Evolutionary conservation across 2,888 invertebrate genomes (phyloP).

Genomic region (Thera obeliscata): DNA sequence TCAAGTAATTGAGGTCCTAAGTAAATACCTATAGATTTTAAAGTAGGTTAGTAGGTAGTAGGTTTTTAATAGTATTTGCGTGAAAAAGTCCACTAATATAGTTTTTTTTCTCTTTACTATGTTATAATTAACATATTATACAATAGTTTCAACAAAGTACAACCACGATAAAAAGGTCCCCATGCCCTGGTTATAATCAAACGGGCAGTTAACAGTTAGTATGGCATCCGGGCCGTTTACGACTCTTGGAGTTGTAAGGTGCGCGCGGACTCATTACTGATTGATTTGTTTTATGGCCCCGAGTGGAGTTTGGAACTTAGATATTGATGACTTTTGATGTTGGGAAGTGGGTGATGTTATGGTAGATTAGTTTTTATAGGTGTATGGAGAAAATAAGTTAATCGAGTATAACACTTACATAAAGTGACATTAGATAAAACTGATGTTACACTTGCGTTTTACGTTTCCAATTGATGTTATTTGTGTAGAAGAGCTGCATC

Average conservation of each 20-base stretch:
- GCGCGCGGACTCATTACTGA: conserved; percentile 50
- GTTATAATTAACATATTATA: background rate
- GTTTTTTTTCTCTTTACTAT: background rate
- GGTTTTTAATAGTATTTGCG: too few relatives aligned
- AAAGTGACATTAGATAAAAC: too few relatives aligned
- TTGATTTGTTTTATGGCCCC: conserved; percentile 60
- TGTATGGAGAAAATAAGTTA: background rate
- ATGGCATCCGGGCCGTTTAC: conserved; percentile 66
- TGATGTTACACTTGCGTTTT: too few relatives aligned
- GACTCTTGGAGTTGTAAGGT: conserved; percentile 53
- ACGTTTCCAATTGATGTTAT: too few relatives aligned
- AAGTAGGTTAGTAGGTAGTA: too few relatives aligned
- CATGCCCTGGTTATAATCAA: conserved; percentile 19
- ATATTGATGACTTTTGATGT: conserved; percentile 25
- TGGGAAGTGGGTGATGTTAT: conserved; percentile 7
- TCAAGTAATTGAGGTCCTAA: too few relatives aligned
- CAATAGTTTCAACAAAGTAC: conserved; percentile 9
- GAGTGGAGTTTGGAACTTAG: conserved; percentile 23
- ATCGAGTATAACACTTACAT: too few relatives aligned
- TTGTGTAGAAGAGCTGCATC: too few relatives aligned
- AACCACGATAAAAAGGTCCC: conserved; percentile 40
- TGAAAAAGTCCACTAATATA: too few relatives aligned
- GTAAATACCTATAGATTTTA: too few relatives aligned
- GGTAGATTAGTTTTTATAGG: background rate
- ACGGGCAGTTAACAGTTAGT: conserved; percentile 51